Evolutionary conservation across 2,888 invertebrate genomes (phyloP).

Genomic region (Altica lythri): DNA sequence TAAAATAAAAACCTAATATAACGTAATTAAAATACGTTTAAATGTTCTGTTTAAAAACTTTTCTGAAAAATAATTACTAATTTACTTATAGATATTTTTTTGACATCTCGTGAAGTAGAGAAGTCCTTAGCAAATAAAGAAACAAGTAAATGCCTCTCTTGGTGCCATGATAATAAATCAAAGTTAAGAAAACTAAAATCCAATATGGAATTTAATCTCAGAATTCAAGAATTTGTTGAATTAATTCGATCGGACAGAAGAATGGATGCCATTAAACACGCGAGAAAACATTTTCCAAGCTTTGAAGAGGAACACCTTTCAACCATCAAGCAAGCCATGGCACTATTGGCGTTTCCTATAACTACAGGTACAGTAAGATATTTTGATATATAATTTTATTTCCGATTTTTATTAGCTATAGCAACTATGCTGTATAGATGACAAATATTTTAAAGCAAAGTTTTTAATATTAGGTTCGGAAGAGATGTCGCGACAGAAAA

Average conservation of each 20-base stretch:
- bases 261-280: constrained; percentile 92
- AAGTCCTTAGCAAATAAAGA: constrained; percentile 80
- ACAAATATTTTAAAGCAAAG: too few relatives aligned
- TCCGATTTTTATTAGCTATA: too few relatives aligned
- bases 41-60: too few relatives aligned
- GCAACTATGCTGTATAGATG: too few relatives aligned
- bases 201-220: constrained; percentile 91
- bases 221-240: constrained; percentile 94
- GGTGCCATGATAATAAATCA: constrained; percentile 97
- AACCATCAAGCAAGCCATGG: constrained; percentile 94
- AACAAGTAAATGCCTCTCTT: constrained; percentile 85
- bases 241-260: constrained; percentile 84
- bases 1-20: too few relatives aligned
- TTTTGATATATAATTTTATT: constrained; percentile 15
- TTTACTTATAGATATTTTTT: constrained; percentile 79
- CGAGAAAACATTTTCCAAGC: constrained; percentile 87
- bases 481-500: too few relatives aligned
- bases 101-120: constrained; percentile 84
- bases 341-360: constrained; percentile 89
- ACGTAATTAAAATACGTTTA: too few relatives aligned
- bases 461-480: too few relatives aligned
- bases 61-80: constrained; percentile 1
- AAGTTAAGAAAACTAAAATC: constrained; percentile 93
- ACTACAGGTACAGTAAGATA: constrained; percentile 70
- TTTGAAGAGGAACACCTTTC: constrained; percentile 85